phyloP scores from a whole-genome alignment of 1,140 invertebrate genomes.

The Drosophila kurseongensis region DNA sequence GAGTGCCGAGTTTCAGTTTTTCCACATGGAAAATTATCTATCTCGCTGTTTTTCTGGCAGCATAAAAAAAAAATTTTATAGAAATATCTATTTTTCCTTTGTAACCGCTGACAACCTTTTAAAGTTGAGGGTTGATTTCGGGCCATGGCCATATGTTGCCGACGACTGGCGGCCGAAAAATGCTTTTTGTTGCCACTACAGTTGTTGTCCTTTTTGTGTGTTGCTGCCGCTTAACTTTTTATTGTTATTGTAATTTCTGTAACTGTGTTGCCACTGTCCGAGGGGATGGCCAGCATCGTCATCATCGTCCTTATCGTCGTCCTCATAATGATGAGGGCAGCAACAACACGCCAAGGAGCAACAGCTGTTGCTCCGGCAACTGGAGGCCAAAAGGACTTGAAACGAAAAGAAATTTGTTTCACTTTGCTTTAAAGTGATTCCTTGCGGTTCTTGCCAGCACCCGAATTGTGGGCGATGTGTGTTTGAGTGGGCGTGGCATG shows the following conservation, averaged over 20 bases:
- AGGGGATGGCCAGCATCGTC: constrained; percentile 27
- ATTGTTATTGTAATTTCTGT: constrained; percentile 82
- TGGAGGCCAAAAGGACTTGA: constrained; percentile 48
- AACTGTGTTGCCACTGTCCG: constrained; percentile 28
- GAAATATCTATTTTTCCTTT: constrained; percentile 29
- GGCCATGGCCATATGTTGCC: constrained; percentile 75
- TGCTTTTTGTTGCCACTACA: constrained; percentile 52
- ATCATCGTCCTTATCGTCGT: constrained; percentile 11
- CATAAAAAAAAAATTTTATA: constrained; percentile 34
- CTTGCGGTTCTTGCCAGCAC: constrained; percentile 50
- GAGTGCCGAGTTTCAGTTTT: constrained; percentile 60
- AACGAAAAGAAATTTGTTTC: constrained; percentile 51
- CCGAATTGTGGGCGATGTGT: constrained; percentile 13
- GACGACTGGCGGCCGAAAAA: constrained; percentile 40
- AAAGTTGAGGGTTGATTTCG: constrained; percentile 61
- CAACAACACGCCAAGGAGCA: constrained; percentile 48
- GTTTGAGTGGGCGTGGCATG: constrained; percentile 33
- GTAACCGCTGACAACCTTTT: constrained; percentile 68
- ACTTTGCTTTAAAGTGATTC: constrained; percentile 67
- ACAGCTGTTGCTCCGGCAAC: constrained; percentile 76
- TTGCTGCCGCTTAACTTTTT: constrained; percentile 77
- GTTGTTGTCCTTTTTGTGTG: constrained; percentile 73
- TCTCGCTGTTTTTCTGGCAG: constrained; percentile 5
- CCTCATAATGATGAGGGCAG: constrained; percentile 58
- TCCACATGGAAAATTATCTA: constrained; percentile 46